Conservation (phyloP, 2,888 invertebrate species). For the Nebria brevicollis region DNA sequence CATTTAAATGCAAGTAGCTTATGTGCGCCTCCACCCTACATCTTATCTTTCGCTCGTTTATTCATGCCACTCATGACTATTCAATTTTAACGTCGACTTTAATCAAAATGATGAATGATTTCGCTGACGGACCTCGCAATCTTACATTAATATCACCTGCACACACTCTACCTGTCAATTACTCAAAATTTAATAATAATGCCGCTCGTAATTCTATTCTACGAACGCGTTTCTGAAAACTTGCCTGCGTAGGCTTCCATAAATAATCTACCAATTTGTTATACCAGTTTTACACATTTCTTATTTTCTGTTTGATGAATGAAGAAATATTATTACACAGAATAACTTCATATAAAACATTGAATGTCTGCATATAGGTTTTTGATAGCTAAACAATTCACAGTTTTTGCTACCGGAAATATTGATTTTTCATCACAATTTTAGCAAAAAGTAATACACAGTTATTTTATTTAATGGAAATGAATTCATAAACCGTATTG, state of each 20-base stretch:
- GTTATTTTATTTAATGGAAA: background rate
- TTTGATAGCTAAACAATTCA: background rate
- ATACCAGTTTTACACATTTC: background rate
- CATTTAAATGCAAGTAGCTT: background rate
- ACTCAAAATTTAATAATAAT: background rate
- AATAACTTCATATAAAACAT: background rate
- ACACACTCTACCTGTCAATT: background rate
- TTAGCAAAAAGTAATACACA: background rate
- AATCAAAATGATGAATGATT: conserved; percentile 1
- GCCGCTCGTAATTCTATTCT: background rate
- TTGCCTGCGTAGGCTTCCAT: background rate
- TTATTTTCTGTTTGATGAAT: background rate
- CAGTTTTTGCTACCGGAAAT: background rate
- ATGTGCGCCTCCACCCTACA: background rate
- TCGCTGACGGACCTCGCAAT: background rate
- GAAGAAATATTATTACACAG: background rate
- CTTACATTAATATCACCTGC: background rate
- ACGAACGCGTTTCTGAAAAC: background rate
- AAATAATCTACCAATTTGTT: background rate
- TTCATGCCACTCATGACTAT: conserved; percentile 1
- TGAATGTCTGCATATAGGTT: background rate
- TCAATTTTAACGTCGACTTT: background rate
- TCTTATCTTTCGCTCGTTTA: conserved; percentile 1
- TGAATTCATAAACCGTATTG: background rate
- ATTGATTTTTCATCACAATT: background rate